Conservation (phyloP, 23 tunicate genomes). For the Ciona savignyi region DNA sequence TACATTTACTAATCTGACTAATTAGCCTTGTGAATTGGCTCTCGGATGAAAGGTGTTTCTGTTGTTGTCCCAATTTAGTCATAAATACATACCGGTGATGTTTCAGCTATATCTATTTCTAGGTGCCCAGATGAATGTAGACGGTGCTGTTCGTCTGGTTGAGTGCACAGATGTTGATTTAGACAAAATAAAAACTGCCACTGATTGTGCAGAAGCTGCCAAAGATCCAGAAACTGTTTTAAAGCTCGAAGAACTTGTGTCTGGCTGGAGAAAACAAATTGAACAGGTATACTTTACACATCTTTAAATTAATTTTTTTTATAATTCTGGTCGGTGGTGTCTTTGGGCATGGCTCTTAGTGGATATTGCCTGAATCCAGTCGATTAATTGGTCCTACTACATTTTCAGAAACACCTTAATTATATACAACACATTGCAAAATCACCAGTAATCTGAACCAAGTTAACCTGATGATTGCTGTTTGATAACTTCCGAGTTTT, state of each 20-base stretch:
- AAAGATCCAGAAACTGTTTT: slow-evolving; percentile 72
- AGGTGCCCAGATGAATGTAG: slow-evolving; percentile 93
- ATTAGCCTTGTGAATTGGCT: too few relatives aligned
- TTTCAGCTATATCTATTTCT: neutral
- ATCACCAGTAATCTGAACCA: too few relatives aligned
- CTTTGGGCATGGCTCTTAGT: too few relatives aligned
- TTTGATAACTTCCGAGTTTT: too few relatives aligned
- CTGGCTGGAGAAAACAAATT: slow-evolving; percentile 97
- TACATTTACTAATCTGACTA: too few relatives aligned
- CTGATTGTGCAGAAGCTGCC: slow-evolving; percentile 74
- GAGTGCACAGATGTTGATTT: slow-evolving; percentile 63
- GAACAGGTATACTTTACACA: slow-evolving; percentile 57
- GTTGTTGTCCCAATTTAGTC: neutral
- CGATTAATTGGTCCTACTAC: too few relatives aligned
- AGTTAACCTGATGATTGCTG: too few relatives aligned
- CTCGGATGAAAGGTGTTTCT: too few relatives aligned
- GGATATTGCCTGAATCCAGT: too few relatives aligned
- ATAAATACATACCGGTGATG: neutral
- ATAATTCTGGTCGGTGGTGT: too few relatives aligned
- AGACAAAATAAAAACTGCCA: slow-evolving; percentile 14
- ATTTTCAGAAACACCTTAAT: too few relatives aligned
- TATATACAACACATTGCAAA: too few relatives aligned
- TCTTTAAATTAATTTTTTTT: neutral
- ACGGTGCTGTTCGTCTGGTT: slow-evolving; percentile 78
- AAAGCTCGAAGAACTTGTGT: slow-evolving; percentile 85